Conservation (phyloP, 2,888 invertebrate genomes). For the Taenaris catops region DNA sequence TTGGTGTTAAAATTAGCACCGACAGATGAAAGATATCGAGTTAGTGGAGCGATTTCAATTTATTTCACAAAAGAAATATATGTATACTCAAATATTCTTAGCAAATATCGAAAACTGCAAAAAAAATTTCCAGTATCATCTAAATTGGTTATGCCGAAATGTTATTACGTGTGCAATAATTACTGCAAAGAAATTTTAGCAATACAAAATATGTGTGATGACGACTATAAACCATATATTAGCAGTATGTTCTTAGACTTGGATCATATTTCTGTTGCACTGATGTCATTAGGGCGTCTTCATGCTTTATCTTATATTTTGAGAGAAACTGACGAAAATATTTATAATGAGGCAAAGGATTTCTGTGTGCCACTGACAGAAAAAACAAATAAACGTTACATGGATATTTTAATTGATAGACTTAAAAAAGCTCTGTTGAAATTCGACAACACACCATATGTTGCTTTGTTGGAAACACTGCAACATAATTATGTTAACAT, state of each 20-base stretch:
- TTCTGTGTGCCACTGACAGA: constrained; percentile 50
- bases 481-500: constrained; percentile 37
- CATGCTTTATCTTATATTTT: constrained; percentile 60
- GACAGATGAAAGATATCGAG: constrained; percentile 52
- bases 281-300: constrained; percentile 50
- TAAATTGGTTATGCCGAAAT: constrained; percentile 41
- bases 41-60: constrained; percentile 57
- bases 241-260: constrained; percentile 44
- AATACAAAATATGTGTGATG: constrained; percentile 51
- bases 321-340: constrained; percentile 30
- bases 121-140: constrained; percentile 18
- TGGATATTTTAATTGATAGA: constrained; percentile 52
- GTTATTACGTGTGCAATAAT: constrained; percentile 46
- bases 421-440: constrained; percentile 47
- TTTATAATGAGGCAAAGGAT: constrained; percentile 37
- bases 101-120: constrained; percentile 40
- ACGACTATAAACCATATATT: constrained; percentile 45
- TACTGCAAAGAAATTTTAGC: constrained; percentile 56
- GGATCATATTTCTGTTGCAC: constrained; percentile 44
- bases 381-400: constrained; percentile 44
- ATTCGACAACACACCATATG: constrained; percentile 43
- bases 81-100: constrained; percentile 46
- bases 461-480: constrained; percentile 37
- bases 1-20: constrained; percentile 63
- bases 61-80: constrained; percentile 60